phyloP scores from a whole-genome alignment of 1,140 invertebrate species.

The Danaus melanippus region DNA sequence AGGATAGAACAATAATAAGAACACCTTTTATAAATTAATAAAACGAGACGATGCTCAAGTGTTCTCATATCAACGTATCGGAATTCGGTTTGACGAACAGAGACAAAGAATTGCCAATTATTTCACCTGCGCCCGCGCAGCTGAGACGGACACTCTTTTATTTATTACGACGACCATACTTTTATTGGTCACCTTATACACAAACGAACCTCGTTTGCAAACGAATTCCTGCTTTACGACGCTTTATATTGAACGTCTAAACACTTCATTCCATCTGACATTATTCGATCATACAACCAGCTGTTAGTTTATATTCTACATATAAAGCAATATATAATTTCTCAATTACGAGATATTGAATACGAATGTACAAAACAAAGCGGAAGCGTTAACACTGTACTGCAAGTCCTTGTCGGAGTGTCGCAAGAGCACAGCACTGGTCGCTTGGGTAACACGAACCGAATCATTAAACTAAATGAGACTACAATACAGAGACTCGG shows the following conservation, averaged over 20 bases:
- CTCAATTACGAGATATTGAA: slow-evolving; percentile 7
- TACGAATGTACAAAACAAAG: slow-evolving; percentile 1
- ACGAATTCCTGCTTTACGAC: too few relatives aligned
- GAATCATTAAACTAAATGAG: slow-evolving; percentile 26
- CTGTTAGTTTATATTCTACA: too few relatives aligned
- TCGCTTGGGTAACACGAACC: slow-evolving; percentile 19
- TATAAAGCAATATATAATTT: too few relatives aligned
- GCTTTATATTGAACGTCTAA: too few relatives aligned
- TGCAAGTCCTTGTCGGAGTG: slow-evolving; percentile 19
- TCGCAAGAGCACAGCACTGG: slow-evolving; percentile 17
- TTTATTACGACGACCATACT: slow-evolving; percentile 67
- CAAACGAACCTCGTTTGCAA: too few relatives aligned
- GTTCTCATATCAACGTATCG: not conserved
- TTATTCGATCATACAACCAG: too few relatives aligned
- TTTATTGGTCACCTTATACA: slow-evolving; percentile 56
- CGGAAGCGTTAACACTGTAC: slow-evolving; percentile 12
- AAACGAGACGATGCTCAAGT: too few relatives aligned
- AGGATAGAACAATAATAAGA: too few relatives aligned
- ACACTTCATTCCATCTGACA: too few relatives aligned
- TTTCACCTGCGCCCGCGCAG: slow-evolving; percentile 66
- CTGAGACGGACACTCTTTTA: slow-evolving; percentile 64
- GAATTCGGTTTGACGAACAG: slow-evolving; percentile 31
- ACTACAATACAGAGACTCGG: slow-evolving; percentile 9
- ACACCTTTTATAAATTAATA: too few relatives aligned
- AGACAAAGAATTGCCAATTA: slow-evolving; percentile 71